Evolutionary conservation across 2,888 invertebrate species (phyloP), one percentile per base, ranked within the genome.

Genomic region (Epirrhoe alternata): DNA sequence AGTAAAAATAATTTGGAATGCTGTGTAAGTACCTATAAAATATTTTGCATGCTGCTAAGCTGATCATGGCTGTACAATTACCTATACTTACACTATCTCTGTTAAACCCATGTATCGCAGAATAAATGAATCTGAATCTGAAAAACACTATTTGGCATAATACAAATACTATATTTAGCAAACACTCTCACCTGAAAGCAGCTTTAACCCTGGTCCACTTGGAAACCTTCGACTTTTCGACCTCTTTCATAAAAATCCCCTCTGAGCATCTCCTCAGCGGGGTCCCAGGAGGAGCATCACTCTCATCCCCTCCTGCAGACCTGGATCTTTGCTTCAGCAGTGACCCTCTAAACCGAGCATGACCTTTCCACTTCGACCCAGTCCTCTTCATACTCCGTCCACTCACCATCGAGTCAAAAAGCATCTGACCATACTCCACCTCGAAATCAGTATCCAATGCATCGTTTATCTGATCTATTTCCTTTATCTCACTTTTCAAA

Each of bases 171-270:
- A n/a, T 31, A 31, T 6, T 31, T 31, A 6, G 12, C 2, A n/a
- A 54, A 53, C 50, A 52, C 53, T 16, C 96, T 96, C 95, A 97
- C 86, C 96, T 97, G 79, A 97, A 97, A 12, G 97, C 97, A 53
- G 97, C 97, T 86, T 97, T 98, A 8, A 98, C 97, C 88, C 96
- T 96, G 0, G 97, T 97, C 97, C 97, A 98, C 82, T 97, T 97
- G 0, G 97, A 97, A 56, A 96, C 95, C 80, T 96, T 96, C 0
- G 95, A 93, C 63, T 92, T 93, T 16, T 93, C 93, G 0, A 92
- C 89, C 74, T 92, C 91, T 64, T 92, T 93, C 54, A 82, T 73
- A 55, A 89, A 90, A 2, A 92, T 75, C 0, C 89, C 90, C 67
- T 90, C 93, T 7, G 90, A 92, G 59, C 86, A 86, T 71, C 89